Evolutionary conservation across 2,797 vertebrate species (phyloP), one percentile per base, ranked within the genome.

Genomic region (Typhlichthys subterraneus): DNA sequence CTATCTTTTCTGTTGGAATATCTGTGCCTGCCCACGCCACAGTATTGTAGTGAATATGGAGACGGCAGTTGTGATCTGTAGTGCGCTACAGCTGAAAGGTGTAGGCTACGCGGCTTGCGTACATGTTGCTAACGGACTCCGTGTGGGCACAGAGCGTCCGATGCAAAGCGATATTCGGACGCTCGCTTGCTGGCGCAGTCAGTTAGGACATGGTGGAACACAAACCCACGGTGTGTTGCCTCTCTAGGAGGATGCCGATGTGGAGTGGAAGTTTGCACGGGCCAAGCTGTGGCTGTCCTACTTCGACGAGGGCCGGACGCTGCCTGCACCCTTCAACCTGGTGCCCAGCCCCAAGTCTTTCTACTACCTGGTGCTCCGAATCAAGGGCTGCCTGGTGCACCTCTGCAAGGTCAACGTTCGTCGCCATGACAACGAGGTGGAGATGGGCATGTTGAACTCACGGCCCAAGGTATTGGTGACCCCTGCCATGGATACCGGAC

Each of bases 301-400:
- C 84, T 99, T 98, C 58, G 97, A 99, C 0, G 97, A 99, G 88
- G 97, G 97, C 50, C 94, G 97, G 64, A 98, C 97, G 5, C 89
- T 99, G 57, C 97, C 97, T 2, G 96, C 94, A 69, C 97, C 97
- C 61, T 99, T 95, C 85, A 99, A 99, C 76, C 88, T 99, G 87
- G 96, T 98, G 81, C 97, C 97, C 83, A 98, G 96, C 76, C 97
- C 97, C 50, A 99, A 99, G 85, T 98, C 97, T 54, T 97, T 97
- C 93, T 97, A 96, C 88, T 99, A 99, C 92, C 89, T 98, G 90
- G 94, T 94, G 86, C 91, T 98, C 73, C 95, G 92, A 87, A 93
- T 94, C 85, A 97, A 95, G 91, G 89, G 92, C 80, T 95, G 95
- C 89, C 93, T 99, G 84, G 92, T 97, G 81, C 91, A 66, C 76